phyloP scores from a whole-genome alignment of 2,113 vertebrate genomes.

The Alces alces region DNA sequence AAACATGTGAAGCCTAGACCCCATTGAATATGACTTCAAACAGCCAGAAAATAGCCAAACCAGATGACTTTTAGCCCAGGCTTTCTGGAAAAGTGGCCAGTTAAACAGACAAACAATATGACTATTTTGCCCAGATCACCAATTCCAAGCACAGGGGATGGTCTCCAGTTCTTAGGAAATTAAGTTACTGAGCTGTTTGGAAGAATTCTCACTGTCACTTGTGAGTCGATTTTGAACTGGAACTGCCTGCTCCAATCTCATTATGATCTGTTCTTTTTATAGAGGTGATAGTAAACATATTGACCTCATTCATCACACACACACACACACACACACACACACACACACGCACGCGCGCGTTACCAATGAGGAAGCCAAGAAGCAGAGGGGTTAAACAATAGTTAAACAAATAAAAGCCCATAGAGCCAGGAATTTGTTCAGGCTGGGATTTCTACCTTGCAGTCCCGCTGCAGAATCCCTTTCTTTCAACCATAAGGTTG shows the following conservation, averaged over 20 bases:
- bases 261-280: not conserved
- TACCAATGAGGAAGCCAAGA: not conserved
- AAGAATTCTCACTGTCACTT: not conserved
- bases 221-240: not conserved
- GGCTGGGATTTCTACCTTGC: not conserved
- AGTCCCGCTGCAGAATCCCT: not conserved
- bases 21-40: not conserved
- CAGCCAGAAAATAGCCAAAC: not conserved
- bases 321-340: not conserved
- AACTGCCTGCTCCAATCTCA: not conserved
- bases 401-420: not conserved
- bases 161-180: not conserved
- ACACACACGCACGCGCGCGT: not conserved
- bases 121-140: not conserved
- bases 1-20: not conserved
- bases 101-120: not conserved
- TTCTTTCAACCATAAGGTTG: not conserved
- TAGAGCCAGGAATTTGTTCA: not conserved
- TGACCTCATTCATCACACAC: not conserved
- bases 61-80: not conserved
- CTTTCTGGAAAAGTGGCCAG: not conserved
- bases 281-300: not conserved
- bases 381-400: not conserved
- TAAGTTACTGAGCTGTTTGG: not conserved
- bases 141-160: not conserved